Base-by-base conservation (phyloP, 2,888 invertebrate genomes). In the Hyposoter didymator region DNA sequence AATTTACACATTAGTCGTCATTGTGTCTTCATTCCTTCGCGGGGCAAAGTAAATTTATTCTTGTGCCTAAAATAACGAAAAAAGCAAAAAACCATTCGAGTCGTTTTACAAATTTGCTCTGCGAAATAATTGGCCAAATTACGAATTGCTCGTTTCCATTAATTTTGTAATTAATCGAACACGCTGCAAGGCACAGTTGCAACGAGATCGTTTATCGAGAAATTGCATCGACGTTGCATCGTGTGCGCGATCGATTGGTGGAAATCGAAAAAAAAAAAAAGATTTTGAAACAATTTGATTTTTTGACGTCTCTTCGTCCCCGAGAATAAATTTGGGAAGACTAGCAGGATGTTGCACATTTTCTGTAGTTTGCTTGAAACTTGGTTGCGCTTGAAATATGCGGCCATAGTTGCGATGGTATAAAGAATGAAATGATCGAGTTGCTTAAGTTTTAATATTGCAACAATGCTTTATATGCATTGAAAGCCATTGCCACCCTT, bases 1-100 rank as follows among this genome's bases (percentile, higher is more conserved):
- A 76, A 62, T 67, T 28, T 59, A 66, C 67, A 32, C 32, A 59
- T 64, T 35, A 47, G 47, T 47, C 35, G 39, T 76, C 59, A 70
- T 47, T 14, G 14, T 69, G 14, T 8, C 6, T 8, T 5, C 1
- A 49, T 17, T 6, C 17, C 17, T n/a, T 17, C n/a, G 0, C 5
- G 17, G 17, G 12, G 4, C 4, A n/a, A n/a, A n/a, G 2, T 5
- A 49, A 49, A 49, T 49, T 17, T 49, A 49, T 49, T 4, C 28
- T 49, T 0, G 47, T n/a, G n/a, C 17, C 4, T 5, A 49, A 49
- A 49, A n/a, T 49, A n/a, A 49, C 17, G 4, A 49, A 49, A 49
- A 17, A 49, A 49, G 6, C 5, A 17, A 17, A 17, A 1, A 17
- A 49, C n/a, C 5, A 17, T 49, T 49, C 4, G n/a, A 5, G 5